Evolutionary conservation across 1,140 invertebrate genomes (phyloP).

Genomic region (Liolophura sinensis): DNA sequence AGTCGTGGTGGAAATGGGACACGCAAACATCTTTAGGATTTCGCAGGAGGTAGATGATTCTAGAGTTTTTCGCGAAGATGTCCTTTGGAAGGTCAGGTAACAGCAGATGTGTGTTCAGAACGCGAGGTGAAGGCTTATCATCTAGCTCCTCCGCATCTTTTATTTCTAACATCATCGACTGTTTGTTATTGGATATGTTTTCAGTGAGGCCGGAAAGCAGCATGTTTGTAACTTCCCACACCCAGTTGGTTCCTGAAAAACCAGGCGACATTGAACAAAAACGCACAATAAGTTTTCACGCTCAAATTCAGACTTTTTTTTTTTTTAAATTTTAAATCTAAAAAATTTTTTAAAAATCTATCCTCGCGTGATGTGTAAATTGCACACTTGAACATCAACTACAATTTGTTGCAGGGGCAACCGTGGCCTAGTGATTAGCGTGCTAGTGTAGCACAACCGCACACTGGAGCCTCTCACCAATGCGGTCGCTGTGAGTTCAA

Average conservation of each 20-base stretch:
- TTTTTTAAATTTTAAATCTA: too few relatives aligned
- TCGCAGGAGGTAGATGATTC: conserved; percentile 28
- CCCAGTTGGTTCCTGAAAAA: conserved; percentile 32
- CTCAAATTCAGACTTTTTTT: too few relatives aligned
- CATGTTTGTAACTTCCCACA: conserved; percentile 30
- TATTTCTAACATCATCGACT: conserved; percentile 29
- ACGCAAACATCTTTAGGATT: conserved; percentile 38
- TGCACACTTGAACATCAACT: too few relatives aligned
- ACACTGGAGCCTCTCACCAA: too few relatives aligned
- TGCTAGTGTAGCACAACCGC: too few relatives aligned
- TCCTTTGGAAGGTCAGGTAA: conserved; percentile 28
- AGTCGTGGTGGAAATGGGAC: conserved; percentile 26
- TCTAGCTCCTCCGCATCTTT: conserved; percentile 13
- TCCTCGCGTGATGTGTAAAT: too few relatives aligned
- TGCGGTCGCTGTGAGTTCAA: too few relatives aligned
- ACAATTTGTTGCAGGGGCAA: too few relatives aligned
- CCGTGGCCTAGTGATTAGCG: too few relatives aligned
- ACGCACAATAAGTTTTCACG: too few relatives aligned
- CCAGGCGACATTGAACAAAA: too few relatives aligned
- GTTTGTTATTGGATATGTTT: conserved; percentile 15
- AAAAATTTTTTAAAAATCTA: too few relatives aligned
- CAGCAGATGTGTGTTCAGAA: conserved; percentile 35
- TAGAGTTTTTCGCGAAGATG: conserved; percentile 20
- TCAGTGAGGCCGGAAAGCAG: conserved; percentile 21
- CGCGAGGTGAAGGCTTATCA: conserved; percentile 29